Percentiles rank a stretch among this genome's conserved stretches.
Conservation (phyloP, 2,888 invertebrate genomes). For the Leptarthrus brevirostris region DNA sequence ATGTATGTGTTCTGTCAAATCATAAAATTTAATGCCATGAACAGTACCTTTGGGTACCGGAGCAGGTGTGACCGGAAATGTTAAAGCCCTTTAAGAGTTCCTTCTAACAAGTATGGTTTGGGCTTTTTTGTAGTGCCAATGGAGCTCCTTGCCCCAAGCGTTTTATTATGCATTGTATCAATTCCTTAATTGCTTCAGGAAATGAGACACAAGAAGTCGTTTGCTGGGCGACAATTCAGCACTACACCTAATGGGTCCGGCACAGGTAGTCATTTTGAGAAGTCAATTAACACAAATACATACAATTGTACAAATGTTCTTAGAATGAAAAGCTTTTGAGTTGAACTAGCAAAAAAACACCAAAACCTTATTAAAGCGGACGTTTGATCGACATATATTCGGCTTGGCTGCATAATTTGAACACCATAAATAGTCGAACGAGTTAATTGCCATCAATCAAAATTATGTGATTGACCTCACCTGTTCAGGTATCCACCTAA, state of each 20-base stretch:
- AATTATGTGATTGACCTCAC: neutral
- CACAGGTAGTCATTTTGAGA: too few relatives aligned
- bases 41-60: constrained; percentile 6
- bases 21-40: constrained; percentile 24
- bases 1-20: constrained; percentile 29
- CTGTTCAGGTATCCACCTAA: neutral
- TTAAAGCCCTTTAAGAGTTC: constrained; percentile 6
- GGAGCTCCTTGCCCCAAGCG: neutral
- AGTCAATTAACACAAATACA: too few relatives aligned
- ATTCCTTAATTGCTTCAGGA: neutral
- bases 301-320: too few relatives aligned
- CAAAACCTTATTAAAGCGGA: too few relatives aligned
- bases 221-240: neutral
- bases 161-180: constrained; percentile 15
- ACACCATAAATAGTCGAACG: too few relatives aligned
- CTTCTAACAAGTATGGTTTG: neutral
- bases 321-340: too few relatives aligned
- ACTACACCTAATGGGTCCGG: too few relatives aligned
- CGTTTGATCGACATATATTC: too few relatives aligned
- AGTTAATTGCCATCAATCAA: neutral
- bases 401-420: too few relatives aligned
- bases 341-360: too few relatives aligned
- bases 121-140: neutral
- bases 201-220: neutral
- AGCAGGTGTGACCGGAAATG: constrained; percentile 33